These are phyloP conservation scores for Drosophila obscura DNA, from an alignment of 1,140 invertebrate genomes.

Conservation along the genomic window DNA sequence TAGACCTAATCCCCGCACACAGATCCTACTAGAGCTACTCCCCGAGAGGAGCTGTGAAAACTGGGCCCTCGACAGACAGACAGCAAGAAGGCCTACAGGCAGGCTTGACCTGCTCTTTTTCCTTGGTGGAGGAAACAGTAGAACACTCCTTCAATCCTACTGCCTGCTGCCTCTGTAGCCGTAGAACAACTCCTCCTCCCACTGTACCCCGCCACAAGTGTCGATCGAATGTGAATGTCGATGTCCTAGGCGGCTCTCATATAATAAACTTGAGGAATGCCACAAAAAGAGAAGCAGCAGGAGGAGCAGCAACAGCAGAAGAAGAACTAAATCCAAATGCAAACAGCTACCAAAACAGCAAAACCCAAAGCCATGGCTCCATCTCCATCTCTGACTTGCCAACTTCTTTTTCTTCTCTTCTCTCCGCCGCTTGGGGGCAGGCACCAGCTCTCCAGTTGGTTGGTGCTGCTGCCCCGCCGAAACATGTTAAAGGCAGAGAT, in stretches of 20 bases:
- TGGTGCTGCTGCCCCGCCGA: conserved; percentile 8
- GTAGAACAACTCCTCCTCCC: conserved; percentile 5
- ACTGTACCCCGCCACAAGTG: conserved; percentile 40
- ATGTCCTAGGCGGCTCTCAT: conserved; percentile 57
- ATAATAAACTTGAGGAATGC: conserved; percentile 67
- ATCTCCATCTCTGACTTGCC: conserved; percentile 11
- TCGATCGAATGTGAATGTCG: conserved; percentile 60
- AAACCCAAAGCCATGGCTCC: conserved; percentile 26
- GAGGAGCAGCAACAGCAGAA: conserved; percentile 22
- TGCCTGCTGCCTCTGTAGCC: conserved; percentile 3
- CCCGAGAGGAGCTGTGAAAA: background rate
- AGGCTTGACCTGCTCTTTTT: too few species aligned
- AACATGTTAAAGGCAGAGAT: conserved; percentile 74
- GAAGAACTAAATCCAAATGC: conserved; percentile 36
- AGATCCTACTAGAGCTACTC: too few species aligned
- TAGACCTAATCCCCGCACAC: too few species aligned
- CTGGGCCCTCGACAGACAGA: background rate
- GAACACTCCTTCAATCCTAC: too few species aligned
- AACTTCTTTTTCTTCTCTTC: background rate
- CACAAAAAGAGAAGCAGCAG: conserved; percentile 19
- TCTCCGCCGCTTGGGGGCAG: too few species aligned
- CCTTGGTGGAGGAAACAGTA: too few species aligned
- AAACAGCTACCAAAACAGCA: conserved; percentile 38
- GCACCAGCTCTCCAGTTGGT: conserved; percentile 45
- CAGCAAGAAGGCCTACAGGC: too few species aligned